These are phyloP conservation scores for Agriotes lineatus DNA, from an alignment of 2,888 invertebrate genomes.

Conservation along the genomic window DNA sequence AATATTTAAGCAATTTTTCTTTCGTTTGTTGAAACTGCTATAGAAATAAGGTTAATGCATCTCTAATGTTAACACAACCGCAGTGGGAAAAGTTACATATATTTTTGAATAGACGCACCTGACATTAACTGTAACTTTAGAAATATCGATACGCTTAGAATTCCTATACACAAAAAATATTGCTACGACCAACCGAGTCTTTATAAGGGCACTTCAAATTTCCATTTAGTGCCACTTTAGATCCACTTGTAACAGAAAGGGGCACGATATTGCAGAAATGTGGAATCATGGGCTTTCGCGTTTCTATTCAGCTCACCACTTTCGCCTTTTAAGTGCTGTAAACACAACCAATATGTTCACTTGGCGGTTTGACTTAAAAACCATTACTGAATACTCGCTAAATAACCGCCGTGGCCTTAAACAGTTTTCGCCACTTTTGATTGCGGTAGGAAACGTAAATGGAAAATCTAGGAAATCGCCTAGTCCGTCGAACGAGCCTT, in stretches of 20 bases:
- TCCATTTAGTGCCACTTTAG: constrained; percentile 23
- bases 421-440: not conserved
- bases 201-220: constrained; percentile 10
- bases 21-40: no score
- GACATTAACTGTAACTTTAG: no score
- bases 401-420: not conserved
- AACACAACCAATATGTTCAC: constrained; percentile 22
- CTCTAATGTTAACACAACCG: no score
- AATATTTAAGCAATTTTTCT: no score
- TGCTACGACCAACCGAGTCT: constrained; percentile 2
- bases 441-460: constrained; percentile 12
- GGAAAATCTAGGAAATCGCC: not conserved
- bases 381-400: not conserved
- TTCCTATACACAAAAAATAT: constrained; percentile 4
- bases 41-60: no score
- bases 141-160: no score
- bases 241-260: constrained; percentile 19
- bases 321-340: constrained; percentile 15
- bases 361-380: constrained; percentile 14
- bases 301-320: constrained; percentile 18
- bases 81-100: no score
- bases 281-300: constrained; percentile 18
- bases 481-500: not conserved
- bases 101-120: no score
- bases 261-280: constrained; percentile 23